phyloP scores from a whole-genome alignment of 2,888 invertebrate genomes.

The Diarsia brunnea region DNA sequence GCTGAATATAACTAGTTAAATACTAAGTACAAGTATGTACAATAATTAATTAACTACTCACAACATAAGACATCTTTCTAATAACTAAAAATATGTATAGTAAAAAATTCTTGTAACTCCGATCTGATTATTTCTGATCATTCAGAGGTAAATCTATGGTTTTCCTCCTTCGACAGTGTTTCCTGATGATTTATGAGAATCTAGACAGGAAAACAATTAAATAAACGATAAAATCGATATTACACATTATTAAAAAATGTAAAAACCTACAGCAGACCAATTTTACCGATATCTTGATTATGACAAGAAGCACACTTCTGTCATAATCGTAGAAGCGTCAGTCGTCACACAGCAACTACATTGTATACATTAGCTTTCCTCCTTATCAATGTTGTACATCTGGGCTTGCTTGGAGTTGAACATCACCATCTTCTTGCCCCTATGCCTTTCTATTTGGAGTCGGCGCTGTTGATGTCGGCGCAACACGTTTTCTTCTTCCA shows the following conservation, averaged over 20 bases:
- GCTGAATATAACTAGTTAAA: background rate
- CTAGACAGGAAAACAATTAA: slow-evolving; percentile 9
- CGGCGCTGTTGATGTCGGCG: too few relatives aligned
- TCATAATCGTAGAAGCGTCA: background rate
- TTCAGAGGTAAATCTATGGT: slow-evolving; percentile 6
- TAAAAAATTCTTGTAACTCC: background rate
- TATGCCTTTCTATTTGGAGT: too few relatives aligned
- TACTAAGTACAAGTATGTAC: background rate
- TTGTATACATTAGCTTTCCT: background rate
- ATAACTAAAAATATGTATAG: background rate
- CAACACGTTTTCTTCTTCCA: too few relatives aligned
- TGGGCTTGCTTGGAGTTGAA: background rate
- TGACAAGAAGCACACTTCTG: too few relatives aligned
- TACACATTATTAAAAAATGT: background rate
- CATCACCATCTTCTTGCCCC: too few relatives aligned
- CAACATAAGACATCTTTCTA: background rate
- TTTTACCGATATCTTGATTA: background rate
- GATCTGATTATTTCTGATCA: background rate
- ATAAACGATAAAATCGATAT: background rate
- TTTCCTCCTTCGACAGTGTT: background rate
- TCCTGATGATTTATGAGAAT: slow-evolving; percentile 15
- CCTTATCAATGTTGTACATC: too few relatives aligned
- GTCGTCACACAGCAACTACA: background rate
- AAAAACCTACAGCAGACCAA: background rate
- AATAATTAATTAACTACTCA: background rate